Evolutionary conservation across 2,797 vertebrate genomes (phyloP), one percentile per base, ranked within the genome.

Genomic region (Sylvilagus floridanus): DNA sequence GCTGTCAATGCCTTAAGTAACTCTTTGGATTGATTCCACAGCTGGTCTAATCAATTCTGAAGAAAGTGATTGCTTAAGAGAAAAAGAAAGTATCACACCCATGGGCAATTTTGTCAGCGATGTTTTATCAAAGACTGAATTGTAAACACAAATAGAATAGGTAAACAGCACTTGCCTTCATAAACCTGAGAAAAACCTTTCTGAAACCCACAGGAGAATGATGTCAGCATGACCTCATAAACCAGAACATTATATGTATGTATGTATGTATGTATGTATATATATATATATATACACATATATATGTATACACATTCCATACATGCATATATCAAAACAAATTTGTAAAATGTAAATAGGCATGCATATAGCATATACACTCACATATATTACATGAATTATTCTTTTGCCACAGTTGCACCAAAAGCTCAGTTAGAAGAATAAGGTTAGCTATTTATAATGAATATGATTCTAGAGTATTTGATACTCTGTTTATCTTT

Each of bases 31-130:
- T 93, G 66, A 83, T 75, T 89, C 14, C 7, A 42, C 50, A 83
- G 21, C 21, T 32, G 57, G 57, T 88, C 32, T 86, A 91, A 88
- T 93, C 42, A 93, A 76, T 66, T 87, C 11, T 76, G 68, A 84
- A 71, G 22, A 76, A 91, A 87, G 14, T 83, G 7, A 77, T 86
- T 62, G 30, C 84, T 84, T 86, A 88, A 93, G 16, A 52, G 75
- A n/a, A 87, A 89, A 77, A 73, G 26, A 85, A 93, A 90, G 68
- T 88, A 85, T 19, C 71, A 94, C 26, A 32, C 26, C 57, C 4
- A n/a, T 21, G 21, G 50, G 72, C 81, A 88, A 69, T 91, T 77
- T 82, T 0, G 7, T 91, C 50, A 28, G 19, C 91, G 12, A 22
- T 42, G 26, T 24, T 26, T 14, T 14, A 24, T 87, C 62, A 7